Evolutionary conservation across 1,140 invertebrate genomes (phyloP).

Genomic region (Leptinotarsa lineolata): DNA sequence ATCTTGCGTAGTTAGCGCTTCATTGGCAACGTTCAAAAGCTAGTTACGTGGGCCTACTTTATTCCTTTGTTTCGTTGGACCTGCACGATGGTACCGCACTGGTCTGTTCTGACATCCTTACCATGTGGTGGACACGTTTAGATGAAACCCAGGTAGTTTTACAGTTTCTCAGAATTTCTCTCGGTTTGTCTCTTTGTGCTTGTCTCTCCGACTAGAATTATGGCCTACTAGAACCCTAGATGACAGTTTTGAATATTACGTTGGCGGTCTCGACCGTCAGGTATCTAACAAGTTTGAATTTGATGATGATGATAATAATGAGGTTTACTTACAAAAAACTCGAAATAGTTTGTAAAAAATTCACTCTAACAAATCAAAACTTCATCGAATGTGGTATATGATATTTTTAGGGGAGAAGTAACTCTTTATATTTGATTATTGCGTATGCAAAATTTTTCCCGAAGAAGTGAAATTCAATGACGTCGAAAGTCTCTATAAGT

Average conservation of each 20-base stretch:
- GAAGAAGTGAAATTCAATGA: too few relatives aligned
- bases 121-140: conserved; percentile 26
- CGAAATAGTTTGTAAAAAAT: too few relatives aligned
- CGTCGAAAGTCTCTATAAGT: too few relatives aligned
- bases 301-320: neutral
- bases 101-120: conserved; percentile 7
- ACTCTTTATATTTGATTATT: too few relatives aligned
- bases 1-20: neutral
- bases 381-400: too few relatives aligned
- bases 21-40: neutral
- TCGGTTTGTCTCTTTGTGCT: conserved; percentile 20
- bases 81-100: neutral
- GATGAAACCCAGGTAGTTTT: conserved; percentile 26
- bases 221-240: conserved; percentile 4
- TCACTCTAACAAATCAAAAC: too few relatives aligned
- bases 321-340: neutral
- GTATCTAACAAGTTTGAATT: neutral
- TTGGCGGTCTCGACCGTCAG: neutral
- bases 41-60: neutral
- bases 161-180: conserved; percentile 26
- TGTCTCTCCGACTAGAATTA: conserved; percentile 11
- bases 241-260: neutral
- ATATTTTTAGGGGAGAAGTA: too few relatives aligned
- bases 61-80: too few relatives aligned
- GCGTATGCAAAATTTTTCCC: too few relatives aligned